phyloP scores from a whole-genome alignment of 2,797 vertebrate genomes.

The Lepus townsendii region DNA sequence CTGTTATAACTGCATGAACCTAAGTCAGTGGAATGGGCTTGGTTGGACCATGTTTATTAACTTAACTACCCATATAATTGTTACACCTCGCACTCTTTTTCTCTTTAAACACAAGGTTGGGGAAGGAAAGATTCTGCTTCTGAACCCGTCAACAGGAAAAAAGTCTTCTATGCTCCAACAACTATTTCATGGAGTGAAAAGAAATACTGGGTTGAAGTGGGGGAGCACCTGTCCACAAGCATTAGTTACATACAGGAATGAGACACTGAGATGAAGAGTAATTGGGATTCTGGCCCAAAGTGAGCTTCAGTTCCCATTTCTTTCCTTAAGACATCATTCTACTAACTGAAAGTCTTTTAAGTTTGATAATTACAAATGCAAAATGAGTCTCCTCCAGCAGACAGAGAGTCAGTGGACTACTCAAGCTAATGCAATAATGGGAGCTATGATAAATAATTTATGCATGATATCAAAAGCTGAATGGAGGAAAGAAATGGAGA shows the following conservation, averaged over 20 bases:
- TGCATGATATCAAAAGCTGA: conserved; percentile 89
- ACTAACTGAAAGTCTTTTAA: conserved; percentile 84
- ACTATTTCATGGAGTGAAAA: conserved; percentile 61
- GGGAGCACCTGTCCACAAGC: conserved; percentile 71
- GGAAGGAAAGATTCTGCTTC: background rate
- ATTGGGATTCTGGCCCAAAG: conserved; percentile 78
- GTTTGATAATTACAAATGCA: conserved; percentile 84
- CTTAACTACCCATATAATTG: background rate
- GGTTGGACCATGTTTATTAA: background rate
- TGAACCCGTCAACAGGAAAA: background rate
- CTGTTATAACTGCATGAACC: background rate
- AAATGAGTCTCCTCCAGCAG: conserved; percentile 84
- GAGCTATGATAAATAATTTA: conserved; percentile 91
- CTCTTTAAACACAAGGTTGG: background rate
- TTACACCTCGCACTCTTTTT: background rate
- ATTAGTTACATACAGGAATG: conserved; percentile 66
- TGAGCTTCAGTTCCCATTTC: conserved; percentile 74
- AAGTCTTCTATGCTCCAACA: conserved; percentile 58
- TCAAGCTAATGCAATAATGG: conserved; percentile 84
- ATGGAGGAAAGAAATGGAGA: conserved; percentile 86
- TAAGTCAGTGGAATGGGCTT: background rate
- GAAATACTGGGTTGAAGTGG: conserved; percentile 38
- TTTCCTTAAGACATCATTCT: conserved; percentile 77
- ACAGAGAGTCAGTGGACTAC: conserved; percentile 85
- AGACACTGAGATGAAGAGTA: conserved; percentile 72